Base-by-base conservation (phyloP, 2,113 vertebrate species). In the Lichenostomus cassidix region DNA sequence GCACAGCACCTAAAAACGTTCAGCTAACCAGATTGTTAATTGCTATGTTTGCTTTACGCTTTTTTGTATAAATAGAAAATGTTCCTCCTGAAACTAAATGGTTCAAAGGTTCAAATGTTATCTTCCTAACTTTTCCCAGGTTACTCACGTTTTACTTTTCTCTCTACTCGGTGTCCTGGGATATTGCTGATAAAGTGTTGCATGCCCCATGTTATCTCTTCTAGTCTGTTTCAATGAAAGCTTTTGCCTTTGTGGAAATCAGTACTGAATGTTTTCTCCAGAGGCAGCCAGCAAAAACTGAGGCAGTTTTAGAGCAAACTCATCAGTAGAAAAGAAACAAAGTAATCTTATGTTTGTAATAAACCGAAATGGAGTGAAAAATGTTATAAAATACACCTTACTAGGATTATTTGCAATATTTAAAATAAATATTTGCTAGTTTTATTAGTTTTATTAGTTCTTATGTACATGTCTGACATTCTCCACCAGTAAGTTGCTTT, bases 21-120 rank as follows among this genome's bases (percentile, higher is more conserved):
- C 83, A 83, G 46, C 60, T 93, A 95, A 88, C 63, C 94, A 97
- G 95, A 93, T 70, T 97, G 94, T 49, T 96, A 96, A 97, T 92
- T 83, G 91, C 42, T 67, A 53, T 73, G 88, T 79, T 93, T 95
- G 62, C 55, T 92, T 94, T 94, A 87, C 0, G 0, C 10, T 77
- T 93, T 83, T 75, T 79, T 56, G 16, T 91, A 81, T 37, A 92
- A 94, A 95, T 4, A 87, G 89, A 94, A 95, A 76, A 74, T 37
- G 13, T 55, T 90, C 50, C 58, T 86, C 47, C 67, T 81, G 70
- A 92, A 96, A 90, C 4, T 3, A 31, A 73, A 87, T 31, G 41
- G 44, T 88, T 91, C 37, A 52, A 87, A 91, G 63, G 78, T 86
- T 95, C 92, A 96, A 37, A 68, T 2, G 1, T 87, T 77, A 65